A percentile compares a stretch with the other conserved stretches of the same genome.
These are phyloP conservation scores for Orientallactaga bullata DNA, from an alignment of 2,113 vertebrate species.

Conservation along the genomic window DNA sequence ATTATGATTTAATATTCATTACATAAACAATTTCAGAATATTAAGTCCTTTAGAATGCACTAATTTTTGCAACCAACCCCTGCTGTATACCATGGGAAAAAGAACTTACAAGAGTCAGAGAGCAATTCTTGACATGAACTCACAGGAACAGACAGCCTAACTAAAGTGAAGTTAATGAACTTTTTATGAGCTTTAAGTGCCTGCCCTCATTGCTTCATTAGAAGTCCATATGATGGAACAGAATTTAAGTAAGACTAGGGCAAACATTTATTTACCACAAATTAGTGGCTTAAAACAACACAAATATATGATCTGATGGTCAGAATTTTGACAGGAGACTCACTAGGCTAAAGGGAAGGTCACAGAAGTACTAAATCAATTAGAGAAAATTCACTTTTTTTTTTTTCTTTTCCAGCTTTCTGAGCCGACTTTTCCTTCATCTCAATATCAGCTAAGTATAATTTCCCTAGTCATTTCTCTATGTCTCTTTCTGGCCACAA, in stretches of 20 bases:
- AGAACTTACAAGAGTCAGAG: not conserved
- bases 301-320: slow-evolving; percentile 11
- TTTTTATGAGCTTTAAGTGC: slow-evolving; percentile 23
- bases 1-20: slow-evolving; percentile 1
- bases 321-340: not conserved
- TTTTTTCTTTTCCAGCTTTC: not conserved
- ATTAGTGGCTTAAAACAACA: slow-evolving; percentile 27
- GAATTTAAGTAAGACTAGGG: slow-evolving; percentile 3
- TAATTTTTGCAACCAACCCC: not conserved
- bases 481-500: not conserved
- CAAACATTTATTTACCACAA: slow-evolving; percentile 62
- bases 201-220: slow-evolving; percentile 45
- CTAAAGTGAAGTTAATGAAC: slow-evolving; percentile 42
- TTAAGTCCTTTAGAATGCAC: not conserved
- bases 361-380: not conserved
- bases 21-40: slow-evolving; percentile 27
- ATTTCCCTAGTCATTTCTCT: not conserved
- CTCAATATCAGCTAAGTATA: not conserved
- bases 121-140: not conserved
- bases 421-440: not conserved
- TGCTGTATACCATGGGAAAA: slow-evolving; percentile 1
- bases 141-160: not conserved
- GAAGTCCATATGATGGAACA: not conserved
- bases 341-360: not conserved
- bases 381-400: not conserved